Evolutionary conservation across 2,113 vertebrate species (phyloP).

Genomic region (Catharus bicknelli): DNA sequence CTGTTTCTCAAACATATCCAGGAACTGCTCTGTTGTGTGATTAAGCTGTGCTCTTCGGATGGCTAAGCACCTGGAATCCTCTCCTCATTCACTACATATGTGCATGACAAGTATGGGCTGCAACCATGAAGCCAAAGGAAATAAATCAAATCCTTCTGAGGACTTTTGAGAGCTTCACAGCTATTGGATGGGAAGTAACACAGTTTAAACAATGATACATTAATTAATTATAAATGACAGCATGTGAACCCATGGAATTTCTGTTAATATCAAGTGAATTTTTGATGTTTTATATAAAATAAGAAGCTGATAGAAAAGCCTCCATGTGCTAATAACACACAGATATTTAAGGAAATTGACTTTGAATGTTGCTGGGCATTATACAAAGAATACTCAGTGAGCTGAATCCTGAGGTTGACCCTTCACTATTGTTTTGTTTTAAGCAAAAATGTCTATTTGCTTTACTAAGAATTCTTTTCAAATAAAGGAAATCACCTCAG

Average conservation of each 20-base stretch:
- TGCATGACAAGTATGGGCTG: background rate
- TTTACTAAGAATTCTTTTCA: background rate
- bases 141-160: background rate
- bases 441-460: background rate
- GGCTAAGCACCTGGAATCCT: slow-evolving; percentile 13
- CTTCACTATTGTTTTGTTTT: background rate
- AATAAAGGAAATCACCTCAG: slow-evolving; percentile 26
- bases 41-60: background rate
- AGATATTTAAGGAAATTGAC: background rate
- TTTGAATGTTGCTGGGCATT: background rate
- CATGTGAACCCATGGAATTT: background rate
- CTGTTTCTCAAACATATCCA: background rate
- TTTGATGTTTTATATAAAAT: background rate
- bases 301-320: background rate
- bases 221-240: slow-evolving; percentile 17
- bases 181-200: background rate
- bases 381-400: background rate
- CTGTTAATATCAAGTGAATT: background rate
- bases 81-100: background rate
- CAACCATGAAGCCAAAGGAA: background rate
- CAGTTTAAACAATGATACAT: background rate
- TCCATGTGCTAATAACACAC: background rate
- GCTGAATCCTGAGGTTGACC: background rate
- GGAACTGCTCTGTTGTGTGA: background rate
- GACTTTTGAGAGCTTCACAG: background rate